phyloP scores from a whole-genome alignment of 2,797 vertebrate species.

The Argya squamiceps region DNA sequence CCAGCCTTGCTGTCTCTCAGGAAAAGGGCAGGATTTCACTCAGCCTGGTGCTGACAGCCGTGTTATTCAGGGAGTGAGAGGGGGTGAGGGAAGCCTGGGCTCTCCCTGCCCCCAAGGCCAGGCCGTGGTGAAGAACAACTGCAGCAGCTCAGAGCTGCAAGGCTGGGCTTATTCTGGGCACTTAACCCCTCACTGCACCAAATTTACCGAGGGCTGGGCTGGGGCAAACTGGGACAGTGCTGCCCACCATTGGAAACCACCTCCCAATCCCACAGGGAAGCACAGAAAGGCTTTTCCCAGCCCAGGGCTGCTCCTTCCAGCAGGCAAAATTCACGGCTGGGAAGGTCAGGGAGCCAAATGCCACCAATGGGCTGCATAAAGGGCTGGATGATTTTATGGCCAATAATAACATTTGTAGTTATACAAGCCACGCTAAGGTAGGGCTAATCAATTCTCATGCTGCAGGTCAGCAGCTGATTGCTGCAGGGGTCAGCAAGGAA shows the following conservation, averaged over 20 bases:
- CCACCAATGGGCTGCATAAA: constrained; percentile 24
- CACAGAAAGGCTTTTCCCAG: background rate
- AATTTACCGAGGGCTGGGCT: background rate
- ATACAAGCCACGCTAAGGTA: constrained; percentile 52
- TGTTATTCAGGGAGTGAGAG: background rate
- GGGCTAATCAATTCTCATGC: constrained; percentile 73
- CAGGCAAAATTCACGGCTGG: constrained; percentile 8
- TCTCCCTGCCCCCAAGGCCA: background rate
- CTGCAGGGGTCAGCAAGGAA: constrained; percentile 61
- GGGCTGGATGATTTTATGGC: constrained; percentile 66
- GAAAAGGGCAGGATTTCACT: background rate
- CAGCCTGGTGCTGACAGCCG: background rate
- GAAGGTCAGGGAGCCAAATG: constrained; percentile 53
- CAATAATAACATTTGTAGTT: constrained; percentile 70
- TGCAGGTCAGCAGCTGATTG: constrained; percentile 73
- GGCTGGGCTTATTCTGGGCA: background rate
- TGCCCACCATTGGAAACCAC: background rate
- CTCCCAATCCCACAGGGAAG: background rate
- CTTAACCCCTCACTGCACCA: background rate
- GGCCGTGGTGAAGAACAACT: background rate
- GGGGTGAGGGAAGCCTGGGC: background rate
- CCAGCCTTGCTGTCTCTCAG: background rate
- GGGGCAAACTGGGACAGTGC: background rate
- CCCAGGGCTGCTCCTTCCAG: rapidly evolving
- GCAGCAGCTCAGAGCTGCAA: background rate